Conservation (phyloP, 2,797 vertebrate genomes). For the Remorina albescens region DNA sequence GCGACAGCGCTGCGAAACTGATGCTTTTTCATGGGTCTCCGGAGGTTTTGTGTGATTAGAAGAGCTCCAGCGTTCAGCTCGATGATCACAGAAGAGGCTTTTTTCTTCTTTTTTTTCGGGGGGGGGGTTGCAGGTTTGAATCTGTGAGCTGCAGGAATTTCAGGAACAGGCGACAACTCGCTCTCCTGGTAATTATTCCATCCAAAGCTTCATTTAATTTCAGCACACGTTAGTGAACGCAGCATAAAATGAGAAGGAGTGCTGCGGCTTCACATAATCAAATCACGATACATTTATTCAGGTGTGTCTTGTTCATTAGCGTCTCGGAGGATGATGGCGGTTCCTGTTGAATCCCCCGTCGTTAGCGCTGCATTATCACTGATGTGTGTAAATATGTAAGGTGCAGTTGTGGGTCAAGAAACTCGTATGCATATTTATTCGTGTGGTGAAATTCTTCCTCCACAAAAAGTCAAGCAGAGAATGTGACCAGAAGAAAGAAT, state of each 20-base stretch:
- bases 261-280: not conserved
- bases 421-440: too few relatives aligned
- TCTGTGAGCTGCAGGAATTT: not conserved
- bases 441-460: too few relatives aligned
- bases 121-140: not conserved
- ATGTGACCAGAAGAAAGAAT: too few relatives aligned
- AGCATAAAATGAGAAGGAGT: too few relatives aligned
- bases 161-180: not conserved
- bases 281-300: slow-evolving; percentile 2
- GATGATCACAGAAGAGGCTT: not conserved
- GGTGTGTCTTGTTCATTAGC: not conserved
- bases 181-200: not conserved
- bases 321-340: slow-evolving; percentile 7
- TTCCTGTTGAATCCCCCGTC: not conserved
- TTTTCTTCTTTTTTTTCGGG: not conserved
- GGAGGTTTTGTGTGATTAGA: slow-evolving; percentile 19
- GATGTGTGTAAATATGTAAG: too few relatives aligned
- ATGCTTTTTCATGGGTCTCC: slow-evolving; percentile 7
- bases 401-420: not conserved
- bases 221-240: too few relatives aligned
- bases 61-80: not conserved
- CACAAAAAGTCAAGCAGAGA: too few relatives aligned
- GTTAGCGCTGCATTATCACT: too few relatives aligned
- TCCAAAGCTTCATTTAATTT: not conserved
- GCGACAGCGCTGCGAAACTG: slow-evolving; percentile 15